Conservation (phyloP, 2,797 vertebrate species). For the Enteromius anoplus region DNA sequence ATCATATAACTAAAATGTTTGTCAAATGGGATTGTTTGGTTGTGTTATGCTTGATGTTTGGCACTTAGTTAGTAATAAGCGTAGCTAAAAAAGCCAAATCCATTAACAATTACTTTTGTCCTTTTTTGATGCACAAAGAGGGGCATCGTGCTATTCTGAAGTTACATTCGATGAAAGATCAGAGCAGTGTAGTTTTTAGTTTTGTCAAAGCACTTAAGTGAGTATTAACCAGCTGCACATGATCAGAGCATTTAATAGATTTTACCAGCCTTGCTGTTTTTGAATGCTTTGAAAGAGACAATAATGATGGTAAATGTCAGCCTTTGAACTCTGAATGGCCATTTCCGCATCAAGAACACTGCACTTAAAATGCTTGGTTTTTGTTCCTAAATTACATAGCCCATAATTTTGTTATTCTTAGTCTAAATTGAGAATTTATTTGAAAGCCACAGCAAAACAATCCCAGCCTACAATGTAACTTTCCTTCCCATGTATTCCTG, state of each 20-base stretch:
- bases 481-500: conserved; percentile 50
- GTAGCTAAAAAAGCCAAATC: neutral
- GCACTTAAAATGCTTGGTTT: conserved; percentile 68
- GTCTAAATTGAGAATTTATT: conserved; percentile 74
- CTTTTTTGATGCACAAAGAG: neutral
- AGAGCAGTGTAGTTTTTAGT: neutral
- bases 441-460: conserved; percentile 65
- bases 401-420: conserved; percentile 72
- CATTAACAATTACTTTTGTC: neutral
- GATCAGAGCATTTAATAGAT: neutral
- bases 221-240: conserved; percentile 7
- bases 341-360: conserved; percentile 55
- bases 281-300: conserved; percentile 25
- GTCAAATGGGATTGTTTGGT: neutral
- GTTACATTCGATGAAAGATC: neutral
- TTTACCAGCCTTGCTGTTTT: conserved; percentile 1
- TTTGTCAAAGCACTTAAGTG: neutral
- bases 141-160: neutral
- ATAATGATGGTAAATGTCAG: conserved; percentile 4
- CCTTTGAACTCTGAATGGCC: conserved; percentile 19
- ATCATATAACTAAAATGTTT: neutral
- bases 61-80: neutral
- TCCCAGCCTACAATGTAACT: conserved; percentile 24
- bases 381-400: conserved; percentile 75
- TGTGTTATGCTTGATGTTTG: neutral